These are phyloP conservation scores for Sturmia bella DNA, from an alignment of 2,888 invertebrate genomes.

Conservation along the genomic window DNA sequence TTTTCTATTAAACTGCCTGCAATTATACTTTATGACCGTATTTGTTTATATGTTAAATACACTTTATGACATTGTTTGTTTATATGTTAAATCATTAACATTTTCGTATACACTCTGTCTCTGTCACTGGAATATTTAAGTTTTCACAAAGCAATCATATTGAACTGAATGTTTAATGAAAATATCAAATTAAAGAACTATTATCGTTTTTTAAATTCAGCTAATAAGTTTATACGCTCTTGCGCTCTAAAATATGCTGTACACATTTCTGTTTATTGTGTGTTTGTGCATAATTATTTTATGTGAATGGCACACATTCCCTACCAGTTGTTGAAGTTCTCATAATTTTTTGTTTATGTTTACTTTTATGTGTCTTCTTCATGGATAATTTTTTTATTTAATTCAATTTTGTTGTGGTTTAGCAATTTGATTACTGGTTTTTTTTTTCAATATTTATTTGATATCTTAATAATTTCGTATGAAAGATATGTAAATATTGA, in stretches of 20 bases:
- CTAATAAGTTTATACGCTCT: neutral
- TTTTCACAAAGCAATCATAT: neutral
- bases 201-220: neutral
- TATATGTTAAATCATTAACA: conserved; percentile 55
- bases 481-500: no score
- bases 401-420: no score
- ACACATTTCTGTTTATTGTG: neutral
- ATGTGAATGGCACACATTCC: conserved; percentile 51
- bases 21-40: conserved; percentile 56
- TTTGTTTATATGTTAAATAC: conserved; percentile 48
- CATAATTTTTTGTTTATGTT: conserved; percentile 34
- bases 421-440: no score
- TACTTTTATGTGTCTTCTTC: conserved; percentile 24
- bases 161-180: neutral
- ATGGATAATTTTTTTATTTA: neutral
- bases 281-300: conserved; percentile 54
- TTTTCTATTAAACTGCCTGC: conserved; percentile 51
- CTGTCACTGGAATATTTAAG: neutral
- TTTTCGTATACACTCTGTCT: conserved; percentile 10
- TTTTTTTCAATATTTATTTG: no score
- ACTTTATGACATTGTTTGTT: conserved; percentile 54
- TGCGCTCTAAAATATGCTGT: conserved; percentile 27
- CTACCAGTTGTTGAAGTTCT: conserved; percentile 66
- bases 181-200: no score
- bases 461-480: no score